Conservation (phyloP, 92 coral and sea anemone genomes). For the Meandrina meandrites region DNA sequence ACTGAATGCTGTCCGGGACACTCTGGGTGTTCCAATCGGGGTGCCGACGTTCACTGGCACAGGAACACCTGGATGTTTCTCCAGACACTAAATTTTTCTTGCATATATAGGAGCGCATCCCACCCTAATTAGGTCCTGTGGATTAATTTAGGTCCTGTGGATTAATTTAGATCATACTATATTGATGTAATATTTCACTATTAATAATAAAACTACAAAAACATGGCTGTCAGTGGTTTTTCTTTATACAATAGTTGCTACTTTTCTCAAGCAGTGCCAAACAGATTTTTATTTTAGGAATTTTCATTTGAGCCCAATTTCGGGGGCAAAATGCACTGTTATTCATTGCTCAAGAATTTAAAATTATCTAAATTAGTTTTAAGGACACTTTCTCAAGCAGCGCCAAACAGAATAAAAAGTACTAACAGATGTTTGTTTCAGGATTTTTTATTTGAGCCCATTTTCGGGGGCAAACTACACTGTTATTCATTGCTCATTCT, state of each 20-base stretch:
- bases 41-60: not conserved
- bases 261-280: not conserved
- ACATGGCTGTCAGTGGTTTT: not conserved
- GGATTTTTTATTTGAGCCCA: not conserved
- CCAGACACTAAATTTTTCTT: not conserved
- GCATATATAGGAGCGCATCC: constrained; percentile 22
- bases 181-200: not conserved
- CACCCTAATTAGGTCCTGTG: not conserved
- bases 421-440: too few relatives aligned
- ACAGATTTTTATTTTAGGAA: too few relatives aligned
- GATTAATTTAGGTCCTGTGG: not conserved
- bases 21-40: not conserved
- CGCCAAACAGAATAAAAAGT: too few relatives aligned
- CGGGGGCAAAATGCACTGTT: not conserved
- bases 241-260: not conserved
- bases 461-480: not conserved
- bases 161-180: not conserved
- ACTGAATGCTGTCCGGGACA: not conserved
- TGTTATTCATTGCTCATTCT: not conserved
- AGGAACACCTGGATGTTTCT: constrained; percentile 15
- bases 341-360: not conserved
- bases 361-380: too few relatives aligned
- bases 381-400: not conserved
- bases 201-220: not conserved
- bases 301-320: not conserved